These are phyloP conservation scores for Amphipoea oculea DNA, from an alignment of 2,888 invertebrate species.

Conservation along the genomic window DNA sequence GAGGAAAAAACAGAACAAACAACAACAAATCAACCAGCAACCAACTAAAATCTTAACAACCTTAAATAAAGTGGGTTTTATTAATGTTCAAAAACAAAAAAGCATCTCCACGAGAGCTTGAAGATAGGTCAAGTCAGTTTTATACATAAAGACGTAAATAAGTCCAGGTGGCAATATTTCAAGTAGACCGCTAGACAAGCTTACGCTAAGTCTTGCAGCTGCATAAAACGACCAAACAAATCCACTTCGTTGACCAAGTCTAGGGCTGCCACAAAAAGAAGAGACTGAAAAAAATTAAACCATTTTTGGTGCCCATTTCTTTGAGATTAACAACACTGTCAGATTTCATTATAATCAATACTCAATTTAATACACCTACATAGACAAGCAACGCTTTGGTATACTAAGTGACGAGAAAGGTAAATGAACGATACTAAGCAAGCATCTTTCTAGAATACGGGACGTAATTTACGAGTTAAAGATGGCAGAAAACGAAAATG, in stretches of 20 bases:
- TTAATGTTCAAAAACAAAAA: neutral
- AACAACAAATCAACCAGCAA: neutral
- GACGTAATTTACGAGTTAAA: neutral
- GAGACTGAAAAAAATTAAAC: too few species aligned
- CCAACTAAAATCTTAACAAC: neutral
- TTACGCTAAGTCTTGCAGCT: constrained; percentile 67
- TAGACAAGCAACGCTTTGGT: too few species aligned
- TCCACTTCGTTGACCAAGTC: constrained; percentile 38
- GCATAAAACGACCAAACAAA: constrained; percentile 63
- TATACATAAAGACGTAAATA: constrained; percentile 41
- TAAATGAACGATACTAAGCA: too few species aligned
- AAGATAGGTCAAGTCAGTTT: neutral
- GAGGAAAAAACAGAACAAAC: neutral
- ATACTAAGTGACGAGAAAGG: too few species aligned
- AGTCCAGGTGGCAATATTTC: constrained; percentile 56
- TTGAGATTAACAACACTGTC: too few species aligned
- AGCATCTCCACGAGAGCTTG: neutral
- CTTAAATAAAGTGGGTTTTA: neutral
- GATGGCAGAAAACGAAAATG: too few species aligned
- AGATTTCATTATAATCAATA: too few species aligned
- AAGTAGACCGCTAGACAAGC: constrained; percentile 60
- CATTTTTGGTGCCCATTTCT: too few species aligned
- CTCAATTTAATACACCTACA: too few species aligned
- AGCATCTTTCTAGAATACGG: neutral
- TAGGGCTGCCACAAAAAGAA: constrained; percentile 50